Evolutionary conservation across 2,888 invertebrate genomes (phyloP), one percentile per base, ranked within the genome.

Genomic region (Troglohyphantes excavatus): DNA sequence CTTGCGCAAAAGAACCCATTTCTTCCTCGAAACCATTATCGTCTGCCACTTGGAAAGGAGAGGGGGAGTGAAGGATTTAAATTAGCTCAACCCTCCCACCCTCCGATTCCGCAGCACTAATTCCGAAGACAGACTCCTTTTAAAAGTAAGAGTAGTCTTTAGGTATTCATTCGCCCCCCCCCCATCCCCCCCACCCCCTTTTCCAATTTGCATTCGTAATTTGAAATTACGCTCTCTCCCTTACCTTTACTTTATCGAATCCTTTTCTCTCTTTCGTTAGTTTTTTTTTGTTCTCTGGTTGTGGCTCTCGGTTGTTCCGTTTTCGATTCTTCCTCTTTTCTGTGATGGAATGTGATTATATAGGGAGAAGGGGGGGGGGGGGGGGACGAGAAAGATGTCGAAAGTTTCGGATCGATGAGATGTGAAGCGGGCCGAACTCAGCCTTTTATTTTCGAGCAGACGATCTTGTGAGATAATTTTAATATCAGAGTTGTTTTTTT

Each of bases 141-240:
- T 33, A 70, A 73, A 73, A 65, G 83, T 68, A 86, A 86, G 68
- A 86, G 61, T 67, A 76, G 43, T 46, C 43, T 43, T 63, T 63
- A 70, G 46, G 67, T 72, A 68, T 68, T 67, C 85, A 26, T 61
- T 63, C 67, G 19, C 43, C 23, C 61, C 7, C 33, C 53, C 33
- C 43, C 23, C 61, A 3, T 23, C 53, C 33, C 85, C 43, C 39
- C 23, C 43, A 17, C 23, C 17, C 33, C 67, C 33, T 78, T 76
- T 76, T 86, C 85, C 78, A 86, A 86, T 86, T 86, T 86, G 85
- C 85, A 86, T 86, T 67, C 68, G 76, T 86, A 86, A 86, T 86
- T 78, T 70, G 85, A 68, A 85, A 76, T 85, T 86, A 70, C 78
- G 85, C 59, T 61, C 43, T 53, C 23, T 26, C 21, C n/a, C 7